Evolutionary conservation across 1,140 invertebrate genomes (phyloP).

Genomic region (Lycorma delicatula): DNA sequence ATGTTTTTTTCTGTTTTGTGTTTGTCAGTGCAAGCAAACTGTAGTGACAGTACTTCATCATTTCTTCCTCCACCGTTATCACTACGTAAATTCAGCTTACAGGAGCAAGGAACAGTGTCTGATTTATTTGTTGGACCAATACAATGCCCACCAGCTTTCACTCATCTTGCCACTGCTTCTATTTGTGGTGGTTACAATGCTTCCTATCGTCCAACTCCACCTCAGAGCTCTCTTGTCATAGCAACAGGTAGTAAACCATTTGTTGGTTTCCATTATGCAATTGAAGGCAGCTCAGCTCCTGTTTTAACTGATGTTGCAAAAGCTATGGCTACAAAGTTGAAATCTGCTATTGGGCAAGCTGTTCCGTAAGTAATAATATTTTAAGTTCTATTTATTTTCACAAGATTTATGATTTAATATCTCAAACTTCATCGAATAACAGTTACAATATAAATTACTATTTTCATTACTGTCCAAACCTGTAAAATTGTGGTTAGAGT

Average conservation of each 20-base stretch:
- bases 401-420: neutral
- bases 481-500: no score
- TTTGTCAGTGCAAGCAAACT: conserved; percentile 58
- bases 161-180: conserved; percentile 75
- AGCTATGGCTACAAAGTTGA: conserved; percentile 81
- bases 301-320: conserved; percentile 77
- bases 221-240: conserved; percentile 67
- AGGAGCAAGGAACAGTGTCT: conserved; percentile 61
- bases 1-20: conserved; percentile 8
- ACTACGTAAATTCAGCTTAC: conserved; percentile 78
- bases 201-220: conserved; percentile 59
- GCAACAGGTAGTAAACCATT: conserved; percentile 75
- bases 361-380: conserved; percentile 63
- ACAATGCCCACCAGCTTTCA: conserved; percentile 68
- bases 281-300: conserved; percentile 70
- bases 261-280: conserved; percentile 78
- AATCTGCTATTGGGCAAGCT: conserved; percentile 58
- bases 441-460: no score
- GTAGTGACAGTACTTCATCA: conserved; percentile 48
- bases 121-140: conserved; percentile 73
- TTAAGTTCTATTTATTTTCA: no score
- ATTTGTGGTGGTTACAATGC: conserved; percentile 67
- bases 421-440: neutral
- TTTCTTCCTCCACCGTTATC: conserved; percentile 48
- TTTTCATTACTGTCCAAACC: no score